phyloP scores from a whole-genome alignment of 2,888 invertebrate genomes.

The Parelbella ahira region DNA sequence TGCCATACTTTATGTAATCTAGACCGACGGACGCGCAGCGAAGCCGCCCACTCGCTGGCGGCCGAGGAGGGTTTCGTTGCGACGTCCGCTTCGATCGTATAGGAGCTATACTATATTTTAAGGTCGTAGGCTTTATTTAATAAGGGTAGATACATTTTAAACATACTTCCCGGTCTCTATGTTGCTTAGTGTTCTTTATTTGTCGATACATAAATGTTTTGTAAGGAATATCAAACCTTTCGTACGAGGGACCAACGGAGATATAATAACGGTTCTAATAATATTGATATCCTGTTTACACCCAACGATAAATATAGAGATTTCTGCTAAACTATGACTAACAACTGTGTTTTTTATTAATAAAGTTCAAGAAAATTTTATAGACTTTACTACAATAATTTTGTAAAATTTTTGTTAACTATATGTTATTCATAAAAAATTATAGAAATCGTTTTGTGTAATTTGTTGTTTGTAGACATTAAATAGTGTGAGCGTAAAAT shows the following conservation, averaged over 20 bases:
- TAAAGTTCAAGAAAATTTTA: not conserved
- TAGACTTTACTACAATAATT: constrained; percentile 9
- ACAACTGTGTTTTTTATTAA: no score
- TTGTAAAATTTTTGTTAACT: constrained; percentile 2
- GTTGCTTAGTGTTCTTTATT: constrained; percentile 2
- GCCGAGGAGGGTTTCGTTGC: no score
- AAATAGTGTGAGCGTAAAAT: constrained; percentile 13
- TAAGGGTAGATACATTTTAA: constrained; percentile 18
- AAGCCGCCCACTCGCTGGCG: no score
- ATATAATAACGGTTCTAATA: constrained; percentile 25
- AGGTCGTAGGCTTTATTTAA: constrained; percentile 12
- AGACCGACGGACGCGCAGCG: constrained; percentile 5
- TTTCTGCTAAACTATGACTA: no score
- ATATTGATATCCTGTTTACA: constrained; percentile 13
- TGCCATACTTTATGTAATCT: constrained; percentile 16
- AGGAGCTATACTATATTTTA: constrained; percentile 19
- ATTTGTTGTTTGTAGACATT: constrained; percentile 10
- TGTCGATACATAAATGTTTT: no score
- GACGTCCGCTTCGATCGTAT: constrained; percentile 8
- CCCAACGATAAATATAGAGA: no score
- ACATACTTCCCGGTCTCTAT: not conserved
- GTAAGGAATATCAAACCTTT: no score
- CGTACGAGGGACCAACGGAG: no score
- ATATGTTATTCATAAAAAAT: constrained; percentile 3
- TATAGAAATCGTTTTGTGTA: constrained; percentile 10